phyloP scores from a whole-genome alignment of 2,888 invertebrate species.

The Erannis defoliaria region DNA sequence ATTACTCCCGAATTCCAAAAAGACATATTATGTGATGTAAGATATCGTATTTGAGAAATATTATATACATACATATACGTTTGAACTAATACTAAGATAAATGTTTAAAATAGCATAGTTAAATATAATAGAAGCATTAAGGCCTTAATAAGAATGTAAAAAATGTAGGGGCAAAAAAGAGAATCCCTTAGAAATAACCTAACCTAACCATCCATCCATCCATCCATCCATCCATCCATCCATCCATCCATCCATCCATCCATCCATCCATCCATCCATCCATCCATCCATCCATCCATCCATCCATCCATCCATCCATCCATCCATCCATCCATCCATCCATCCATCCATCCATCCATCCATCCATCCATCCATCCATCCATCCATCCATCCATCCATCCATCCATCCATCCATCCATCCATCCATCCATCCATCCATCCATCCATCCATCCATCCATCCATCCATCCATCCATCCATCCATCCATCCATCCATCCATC shows the following conservation, averaged over 20 bases:
- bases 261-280: conserved; percentile 6
- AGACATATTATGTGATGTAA: no score
- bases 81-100: no score
- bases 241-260: conserved; percentile 6
- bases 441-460: not conserved
- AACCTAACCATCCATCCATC: conserved; percentile 29
- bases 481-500: not conserved
- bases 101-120: no score
- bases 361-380: conserved; percentile 6
- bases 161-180: no score
- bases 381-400: not conserved
- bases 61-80: no score
- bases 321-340: conserved; percentile 6
- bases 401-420: not conserved
- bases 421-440: not conserved
- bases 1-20: no score
- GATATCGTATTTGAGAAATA: no score
- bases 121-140: no score
- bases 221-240: conserved; percentile 6
- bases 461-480: not conserved
- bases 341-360: conserved; percentile 6
- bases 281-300: conserved; percentile 6
- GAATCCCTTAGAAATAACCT: no score
- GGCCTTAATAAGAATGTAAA: no score
- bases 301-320: conserved; percentile 6